Percentiles rank a stretch among this genome's conserved stretches.
Evolutionary conservation across 2,797 vertebrate genomes (phyloP).

Genomic region (Hippocampus kuda): DNA sequence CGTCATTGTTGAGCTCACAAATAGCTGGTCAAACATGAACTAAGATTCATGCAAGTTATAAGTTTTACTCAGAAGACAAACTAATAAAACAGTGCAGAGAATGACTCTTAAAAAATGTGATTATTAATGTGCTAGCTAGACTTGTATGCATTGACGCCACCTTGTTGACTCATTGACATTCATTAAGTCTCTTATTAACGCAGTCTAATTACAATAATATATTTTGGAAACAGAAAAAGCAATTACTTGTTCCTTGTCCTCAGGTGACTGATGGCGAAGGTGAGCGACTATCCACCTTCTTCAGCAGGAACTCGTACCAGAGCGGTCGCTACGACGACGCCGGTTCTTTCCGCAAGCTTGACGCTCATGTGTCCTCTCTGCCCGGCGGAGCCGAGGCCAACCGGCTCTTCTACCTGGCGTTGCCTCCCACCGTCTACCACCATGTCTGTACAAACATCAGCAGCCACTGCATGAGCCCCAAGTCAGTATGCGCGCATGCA

Average conservation of each 20-base stretch:
- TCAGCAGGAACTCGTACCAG: conserved; percentile 72
- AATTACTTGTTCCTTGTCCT: conserved; percentile 7
- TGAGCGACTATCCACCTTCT: conserved; percentile 66
- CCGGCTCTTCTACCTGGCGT: conserved; percentile 82
- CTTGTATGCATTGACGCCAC: too few relatives aligned
- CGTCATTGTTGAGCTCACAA: too few relatives aligned
- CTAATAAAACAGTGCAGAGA: too few relatives aligned
- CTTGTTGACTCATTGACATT: too few relatives aligned
- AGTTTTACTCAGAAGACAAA: too few relatives aligned
- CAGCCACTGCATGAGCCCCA: conserved; percentile 69
- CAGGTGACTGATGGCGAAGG: conserved; percentile 67
- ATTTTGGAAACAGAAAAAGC: too few relatives aligned
- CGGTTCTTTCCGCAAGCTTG: conserved; percentile 64
- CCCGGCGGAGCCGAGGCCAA: conserved; percentile 67
- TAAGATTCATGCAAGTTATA: too few relatives aligned
- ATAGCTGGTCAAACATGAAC: too few relatives aligned
- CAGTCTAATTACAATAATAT: too few relatives aligned
- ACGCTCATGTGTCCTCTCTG: conserved; percentile 62
- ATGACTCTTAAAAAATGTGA: too few relatives aligned
- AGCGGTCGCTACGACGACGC: conserved; percentile 67
- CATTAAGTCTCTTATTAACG: too few relatives aligned
- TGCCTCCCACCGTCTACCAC: conserved; percentile 82
- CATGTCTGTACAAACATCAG: conserved; percentile 75
- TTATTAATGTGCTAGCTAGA: too few relatives aligned
- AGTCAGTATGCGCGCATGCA: conserved; percentile 45